Evolutionary conservation across 2,888 invertebrate genomes (phyloP), one percentile per base, ranked within the genome.

Genomic region (Acanthosepion lycidas): DNA sequence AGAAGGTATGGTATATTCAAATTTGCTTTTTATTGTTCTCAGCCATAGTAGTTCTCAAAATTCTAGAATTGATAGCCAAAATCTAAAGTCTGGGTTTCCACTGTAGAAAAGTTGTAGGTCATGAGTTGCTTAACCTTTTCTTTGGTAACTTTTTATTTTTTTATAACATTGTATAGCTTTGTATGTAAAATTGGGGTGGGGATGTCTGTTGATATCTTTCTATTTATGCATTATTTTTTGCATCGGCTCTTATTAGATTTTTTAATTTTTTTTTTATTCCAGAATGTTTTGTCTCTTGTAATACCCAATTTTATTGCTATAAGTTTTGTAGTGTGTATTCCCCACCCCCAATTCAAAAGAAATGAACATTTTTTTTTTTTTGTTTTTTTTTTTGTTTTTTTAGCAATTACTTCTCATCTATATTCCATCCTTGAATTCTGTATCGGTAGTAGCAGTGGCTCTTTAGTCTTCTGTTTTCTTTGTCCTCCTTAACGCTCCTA

Each of bases 381-480:
- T 55, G 3, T 20, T 20, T 20, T 55, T 55, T 55, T 55, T 55
- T 55, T 55, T 55, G 3, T 20, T 20, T 23, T n/a, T 78, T 78
- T n/a, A n/a, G n/a, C 9, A 78, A n/a, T 78, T 20, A 59, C 23
- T 59, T 78, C 78, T 78, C 78, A n/a, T n/a, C 78, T n/a, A 59
- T 78, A 78, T 78, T 78, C 78, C 78, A 78, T 78, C 78, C 78
- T 78, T 78, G 5, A 78, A 78, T 78, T 78, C n/a, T 78, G 78
- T 78, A 78, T 78, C 78, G 78, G 78, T 78, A 78, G 78, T 78
- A 78, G 78, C 78, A 78, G 78, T 78, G 78, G 78, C 78, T 78
- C n/a, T 78, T 78, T 12, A 33, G 78, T 78, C n/a, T 78, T 78
- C 78, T 78, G 6, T 23, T 15, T n/a, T 28, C 78, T 28, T n/a